Evolutionary conservation across 2,113 vertebrate genomes (phyloP).

Genomic region (Malaclemys terrapin): DNA sequence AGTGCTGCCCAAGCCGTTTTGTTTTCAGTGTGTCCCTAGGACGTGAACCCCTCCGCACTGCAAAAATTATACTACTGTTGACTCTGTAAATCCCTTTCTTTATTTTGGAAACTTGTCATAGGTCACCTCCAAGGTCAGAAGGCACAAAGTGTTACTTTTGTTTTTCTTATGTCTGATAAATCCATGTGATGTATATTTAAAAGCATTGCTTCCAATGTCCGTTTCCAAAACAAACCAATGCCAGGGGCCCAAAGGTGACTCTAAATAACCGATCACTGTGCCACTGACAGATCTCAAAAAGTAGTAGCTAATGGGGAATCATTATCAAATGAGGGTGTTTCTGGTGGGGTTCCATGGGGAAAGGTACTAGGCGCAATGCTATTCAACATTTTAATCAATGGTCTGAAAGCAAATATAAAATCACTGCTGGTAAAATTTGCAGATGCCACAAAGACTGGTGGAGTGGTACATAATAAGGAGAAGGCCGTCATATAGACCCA

Average conservation of each 20-base stretch:
- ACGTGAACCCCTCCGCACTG: background rate
- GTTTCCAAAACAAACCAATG: slow-evolving; percentile 15
- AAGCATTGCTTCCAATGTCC: background rate
- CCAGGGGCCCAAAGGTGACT: background rate
- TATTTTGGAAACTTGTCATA: background rate
- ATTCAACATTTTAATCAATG: background rate
- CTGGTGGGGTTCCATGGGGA: background rate
- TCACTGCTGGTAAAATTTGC: background rate
- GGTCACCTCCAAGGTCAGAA: slow-evolving; percentile 2
- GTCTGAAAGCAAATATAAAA: background rate
- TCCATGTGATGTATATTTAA: background rate
- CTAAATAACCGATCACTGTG: background rate
- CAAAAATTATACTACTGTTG: rapidly evolving
- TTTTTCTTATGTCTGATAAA: background rate
- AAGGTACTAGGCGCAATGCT: background rate
- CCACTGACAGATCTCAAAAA: background rate
- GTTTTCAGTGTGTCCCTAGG: background rate
- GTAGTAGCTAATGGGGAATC: background rate
- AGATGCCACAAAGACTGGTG: background rate
- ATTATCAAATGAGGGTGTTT: background rate
- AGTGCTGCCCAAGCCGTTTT: background rate
- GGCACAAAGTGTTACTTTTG: background rate
- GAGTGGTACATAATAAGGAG: background rate
- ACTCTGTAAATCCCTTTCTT: slow-evolving; percentile 7
- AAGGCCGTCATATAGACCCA: background rate